Evolutionary conservation across 2,113 vertebrate genomes (phyloP).

Genomic region (Struthio camelus): DNA sequence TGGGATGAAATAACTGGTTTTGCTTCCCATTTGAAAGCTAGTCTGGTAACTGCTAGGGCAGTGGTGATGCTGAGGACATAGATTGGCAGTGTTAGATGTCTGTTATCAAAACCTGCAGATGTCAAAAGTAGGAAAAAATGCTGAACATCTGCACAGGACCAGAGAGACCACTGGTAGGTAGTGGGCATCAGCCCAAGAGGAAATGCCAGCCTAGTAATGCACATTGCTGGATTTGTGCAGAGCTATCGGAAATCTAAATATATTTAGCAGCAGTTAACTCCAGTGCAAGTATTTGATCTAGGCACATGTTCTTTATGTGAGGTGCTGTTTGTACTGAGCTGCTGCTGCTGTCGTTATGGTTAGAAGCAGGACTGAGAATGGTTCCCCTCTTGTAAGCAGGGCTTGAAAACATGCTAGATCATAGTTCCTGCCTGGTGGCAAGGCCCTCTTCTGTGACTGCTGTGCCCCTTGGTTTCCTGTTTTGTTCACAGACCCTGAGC

Average conservation of each 20-base stretch:
- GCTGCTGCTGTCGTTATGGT: fast-evolving
- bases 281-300: fast-evolving
- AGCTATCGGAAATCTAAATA: fast-evolving
- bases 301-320: fast-evolving
- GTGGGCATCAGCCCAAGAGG: neutral
- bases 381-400: neutral
- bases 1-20: neutral
- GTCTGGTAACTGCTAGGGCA: neutral
- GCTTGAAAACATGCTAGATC: fast-evolving
- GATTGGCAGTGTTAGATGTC: neutral
- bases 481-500: neutral
- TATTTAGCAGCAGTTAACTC: neutral
- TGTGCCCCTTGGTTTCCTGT: neutral
- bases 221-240: neutral
- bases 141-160: neutral
- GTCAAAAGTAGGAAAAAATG: neutral
- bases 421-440: neutral
- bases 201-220: neutral
- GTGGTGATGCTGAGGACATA: neutral
- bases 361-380: fast-evolving
- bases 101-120: neutral
- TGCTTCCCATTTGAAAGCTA: neutral
- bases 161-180: neutral
- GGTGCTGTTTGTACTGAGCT: neutral
- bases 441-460: neutral